Evolutionary conservation across 2,797 vertebrate species (phyloP).

Genomic region (Tokudaia tokunoshimensis): DNA sequence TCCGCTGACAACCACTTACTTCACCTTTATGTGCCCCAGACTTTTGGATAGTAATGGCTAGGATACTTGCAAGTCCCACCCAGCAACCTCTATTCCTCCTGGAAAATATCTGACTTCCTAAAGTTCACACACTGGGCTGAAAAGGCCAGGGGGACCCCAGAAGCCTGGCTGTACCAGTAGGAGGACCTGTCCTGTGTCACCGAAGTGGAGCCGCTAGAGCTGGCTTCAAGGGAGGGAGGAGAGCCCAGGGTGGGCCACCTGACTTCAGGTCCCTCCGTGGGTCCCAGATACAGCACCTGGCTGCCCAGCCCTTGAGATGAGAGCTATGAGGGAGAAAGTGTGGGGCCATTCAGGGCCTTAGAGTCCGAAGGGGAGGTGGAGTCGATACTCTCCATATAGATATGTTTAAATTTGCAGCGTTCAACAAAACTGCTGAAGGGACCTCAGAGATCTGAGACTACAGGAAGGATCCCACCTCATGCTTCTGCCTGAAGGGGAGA

Average conservation of each 20-base stretch:
- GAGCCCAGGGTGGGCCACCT: background rate
- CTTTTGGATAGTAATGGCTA: too few species aligned
- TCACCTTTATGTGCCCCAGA: background rate
- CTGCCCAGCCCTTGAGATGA: background rate
- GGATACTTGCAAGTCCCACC: background rate
- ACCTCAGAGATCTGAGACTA: background rate
- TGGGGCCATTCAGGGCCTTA: background rate
- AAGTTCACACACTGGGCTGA: background rate
- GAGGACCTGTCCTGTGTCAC: background rate
- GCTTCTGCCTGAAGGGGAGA: background rate
- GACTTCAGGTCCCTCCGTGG: background rate
- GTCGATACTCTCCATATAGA: background rate
- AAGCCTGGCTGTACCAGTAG: background rate
- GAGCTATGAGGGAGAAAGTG: background rate
- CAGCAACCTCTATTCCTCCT: background rate
- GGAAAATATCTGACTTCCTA: background rate
- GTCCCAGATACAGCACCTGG: background rate
- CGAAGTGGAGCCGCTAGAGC: background rate
- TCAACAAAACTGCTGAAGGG: background rate
- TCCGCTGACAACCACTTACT: background rate
- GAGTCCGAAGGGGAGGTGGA: background rate
- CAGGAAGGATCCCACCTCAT: background rate
- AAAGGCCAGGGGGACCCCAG: background rate
- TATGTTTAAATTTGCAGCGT: constrained; percentile 48
- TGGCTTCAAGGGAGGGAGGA: background rate